Evolutionary conservation across 2,113 vertebrate genomes (phyloP).

Genomic region (Dromaius novaehollandiae): DNA sequence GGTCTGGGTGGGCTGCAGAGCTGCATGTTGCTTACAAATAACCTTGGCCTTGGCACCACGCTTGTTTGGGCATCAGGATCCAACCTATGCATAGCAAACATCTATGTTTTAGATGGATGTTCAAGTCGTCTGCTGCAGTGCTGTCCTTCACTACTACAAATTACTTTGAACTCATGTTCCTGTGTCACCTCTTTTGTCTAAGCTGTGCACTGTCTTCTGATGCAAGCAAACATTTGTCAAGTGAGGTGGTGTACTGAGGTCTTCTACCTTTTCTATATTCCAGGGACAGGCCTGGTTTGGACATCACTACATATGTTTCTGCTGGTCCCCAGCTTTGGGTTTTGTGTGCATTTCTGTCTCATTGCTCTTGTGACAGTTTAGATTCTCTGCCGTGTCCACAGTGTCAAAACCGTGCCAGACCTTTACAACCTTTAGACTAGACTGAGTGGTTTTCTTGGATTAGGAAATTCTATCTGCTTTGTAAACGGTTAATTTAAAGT

Average conservation of each 20-base stretch:
- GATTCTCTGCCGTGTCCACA: neutral
- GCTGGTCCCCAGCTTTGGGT: neutral
- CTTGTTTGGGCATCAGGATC: neutral
- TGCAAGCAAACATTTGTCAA: neutral
- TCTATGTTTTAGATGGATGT: accelerated
- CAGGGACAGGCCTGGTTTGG: neutral
- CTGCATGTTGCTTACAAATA: neutral
- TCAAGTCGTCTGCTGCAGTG: neutral
- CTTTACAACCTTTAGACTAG: neutral
- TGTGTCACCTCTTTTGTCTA: neutral
- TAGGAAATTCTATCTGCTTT: neutral
- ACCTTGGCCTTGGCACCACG: neutral
- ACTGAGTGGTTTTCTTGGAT: neutral
- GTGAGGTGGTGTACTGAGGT: accelerated
- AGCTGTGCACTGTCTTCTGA: neutral
- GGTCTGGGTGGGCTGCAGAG: neutral
- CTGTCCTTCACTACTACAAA: neutral
- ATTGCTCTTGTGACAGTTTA: neutral
- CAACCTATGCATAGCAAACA: neutral
- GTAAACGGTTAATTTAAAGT: neutral
- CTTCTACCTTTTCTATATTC: neutral
- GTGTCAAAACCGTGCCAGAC: neutral
- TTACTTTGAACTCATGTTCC: neutral
- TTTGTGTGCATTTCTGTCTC: neutral
- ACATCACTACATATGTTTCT: accelerated